These are phyloP conservation scores for Dromococcyx pavoninus DNA, from an alignment of 2,797 vertebrate species.

Conservation along the genomic window DNA sequence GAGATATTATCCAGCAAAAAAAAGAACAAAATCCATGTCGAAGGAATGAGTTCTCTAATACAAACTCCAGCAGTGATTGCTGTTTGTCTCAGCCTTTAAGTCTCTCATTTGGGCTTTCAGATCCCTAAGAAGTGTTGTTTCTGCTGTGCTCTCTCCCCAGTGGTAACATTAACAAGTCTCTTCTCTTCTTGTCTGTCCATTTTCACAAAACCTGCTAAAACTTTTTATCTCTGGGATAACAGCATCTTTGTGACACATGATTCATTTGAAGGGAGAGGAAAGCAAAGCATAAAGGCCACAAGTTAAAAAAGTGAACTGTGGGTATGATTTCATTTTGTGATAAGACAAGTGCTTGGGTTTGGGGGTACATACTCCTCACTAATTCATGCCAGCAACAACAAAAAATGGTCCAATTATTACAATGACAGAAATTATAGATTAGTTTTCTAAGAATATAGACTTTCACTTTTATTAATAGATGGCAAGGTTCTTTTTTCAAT, in stretches of 20 bases:
- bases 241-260: neutral
- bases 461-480: neutral
- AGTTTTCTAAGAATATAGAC: neutral
- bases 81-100: neutral
- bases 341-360: neutral
- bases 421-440: neutral
- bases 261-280: neutral
- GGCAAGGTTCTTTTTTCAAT: neutral
- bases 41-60: neutral
- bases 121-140: neutral
- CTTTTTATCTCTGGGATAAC: neutral
- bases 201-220: neutral
- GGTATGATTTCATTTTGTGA: neutral
- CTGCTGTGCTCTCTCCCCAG: neutral
- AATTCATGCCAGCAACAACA: neutral
- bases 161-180: neutral
- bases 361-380: neutral
- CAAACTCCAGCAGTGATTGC: neutral
- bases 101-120: neutral
- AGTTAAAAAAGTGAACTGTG: neutral
- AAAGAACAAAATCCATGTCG: too few species aligned
- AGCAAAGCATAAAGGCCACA: neutral
- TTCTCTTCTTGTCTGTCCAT: neutral
- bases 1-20: neutral
- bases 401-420: neutral